These are phyloP conservation scores for Prionace glauca DNA, from an alignment of 2,797 vertebrate genomes.

Conservation along the genomic window DNA sequence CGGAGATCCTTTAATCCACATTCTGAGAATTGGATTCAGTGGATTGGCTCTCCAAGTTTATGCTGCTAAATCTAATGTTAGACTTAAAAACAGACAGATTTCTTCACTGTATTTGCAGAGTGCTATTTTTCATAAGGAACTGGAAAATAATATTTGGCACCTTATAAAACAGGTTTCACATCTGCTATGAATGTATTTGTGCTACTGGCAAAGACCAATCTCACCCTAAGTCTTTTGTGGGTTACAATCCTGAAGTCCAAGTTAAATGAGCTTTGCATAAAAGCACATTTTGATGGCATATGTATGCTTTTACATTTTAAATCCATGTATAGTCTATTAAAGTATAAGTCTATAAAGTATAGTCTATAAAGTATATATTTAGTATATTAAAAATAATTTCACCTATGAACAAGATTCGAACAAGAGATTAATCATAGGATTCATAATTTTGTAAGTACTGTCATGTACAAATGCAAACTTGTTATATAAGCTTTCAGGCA, in stretches of 20 bases:
- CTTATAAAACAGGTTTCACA: too few relatives aligned
- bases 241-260: background rate
- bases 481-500: background rate
- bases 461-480: background rate
- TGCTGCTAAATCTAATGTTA: too few relatives aligned
- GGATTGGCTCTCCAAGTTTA: too few relatives aligned
- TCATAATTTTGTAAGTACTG: background rate
- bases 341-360: too few relatives aligned
- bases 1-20: too few relatives aligned
- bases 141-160: too few relatives aligned
- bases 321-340: background rate
- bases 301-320: background rate
- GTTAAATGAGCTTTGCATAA: background rate
- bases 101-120: too few relatives aligned
- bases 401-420: background rate
- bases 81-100: too few relatives aligned
- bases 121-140: too few relatives aligned
- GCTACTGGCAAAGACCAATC: background rate
- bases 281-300: background rate
- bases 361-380: too few relatives aligned
- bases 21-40: too few relatives aligned
- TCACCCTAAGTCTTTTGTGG: background rate
- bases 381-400: background rate
- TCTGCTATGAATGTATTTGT: background rate
- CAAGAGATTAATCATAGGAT: background rate